Evolutionary conservation across 2,888 invertebrate species (phyloP), one percentile per base, ranked within the genome.

Genomic region (Pyrrhia umbra): DNA sequence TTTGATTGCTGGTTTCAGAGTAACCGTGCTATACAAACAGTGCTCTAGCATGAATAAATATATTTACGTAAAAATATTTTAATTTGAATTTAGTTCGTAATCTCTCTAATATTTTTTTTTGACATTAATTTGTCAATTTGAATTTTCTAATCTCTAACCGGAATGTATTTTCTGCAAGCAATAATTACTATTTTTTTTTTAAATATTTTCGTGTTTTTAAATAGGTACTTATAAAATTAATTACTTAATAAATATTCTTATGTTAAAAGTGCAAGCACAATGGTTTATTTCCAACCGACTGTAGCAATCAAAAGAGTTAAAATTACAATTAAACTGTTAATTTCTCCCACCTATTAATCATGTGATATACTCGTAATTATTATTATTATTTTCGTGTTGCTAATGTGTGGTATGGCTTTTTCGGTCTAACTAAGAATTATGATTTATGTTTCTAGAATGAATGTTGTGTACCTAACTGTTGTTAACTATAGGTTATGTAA

Each of bases 341-440:
- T 68, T 66, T 39, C 15, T 75, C 85, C 86, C 84, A 84, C 85
- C 85, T 74, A 57, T 59, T 75, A 80, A 85, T 83, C 78, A 81
- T 85, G 84, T 85, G 83, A 84, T 86, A 85, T 69, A 57, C 64
- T 68, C 34, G 5, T 73, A 66, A 62, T 73, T 54, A 72, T 57
- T 66, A 42, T 70, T 57, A 34, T 49, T 27, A 37, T 15, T 72
- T 34, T 34, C 0, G 13, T 34, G n/a, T n/a, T 34, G n/a, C 3
- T 34, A 34, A 34, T n/a, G n/a, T 34, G 13, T 34, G n/a, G 30
- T 34, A 34, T 34, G 34, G 13, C 9, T 30, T 13, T n/a, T 34
- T 34, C 13, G n/a, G n/a, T n/a, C n/a, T 30, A 27, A 27, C 1
- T 27, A 9, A n/a, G n/a, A 5, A 34, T n/a, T 5, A 2, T 2